phyloP scores from a whole-genome alignment of 2,888 invertebrate species.

The Tholera decimalis region DNA sequence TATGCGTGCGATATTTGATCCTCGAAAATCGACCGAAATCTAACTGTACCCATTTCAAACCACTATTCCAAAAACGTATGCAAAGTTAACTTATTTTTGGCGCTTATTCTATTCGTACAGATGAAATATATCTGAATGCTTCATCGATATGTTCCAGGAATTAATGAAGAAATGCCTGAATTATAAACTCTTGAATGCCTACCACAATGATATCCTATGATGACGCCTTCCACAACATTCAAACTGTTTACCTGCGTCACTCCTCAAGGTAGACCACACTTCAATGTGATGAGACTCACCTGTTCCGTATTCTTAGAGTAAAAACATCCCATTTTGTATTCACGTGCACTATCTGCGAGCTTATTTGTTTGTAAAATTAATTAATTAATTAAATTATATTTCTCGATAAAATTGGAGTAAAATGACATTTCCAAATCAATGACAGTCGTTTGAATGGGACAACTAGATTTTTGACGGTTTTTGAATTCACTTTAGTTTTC shows the following conservation, averaged over 20 bases:
- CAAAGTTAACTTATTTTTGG: too few relatives aligned
- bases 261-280: neutral
- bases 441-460: conserved; percentile 83
- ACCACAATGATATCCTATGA: neutral
- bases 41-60: neutral
- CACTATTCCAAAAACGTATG: too few relatives aligned
- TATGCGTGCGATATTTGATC: too few relatives aligned
- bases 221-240: neutral
- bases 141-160: neutral
- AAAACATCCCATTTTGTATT: conserved; percentile 84
- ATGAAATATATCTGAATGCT: neutral
- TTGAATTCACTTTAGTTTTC: conserved; percentile 68
- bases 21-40: too few relatives aligned
- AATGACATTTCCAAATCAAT: conserved; percentile 86
- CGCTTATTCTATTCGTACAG: neutral
- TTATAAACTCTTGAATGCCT: neutral
- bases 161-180: neutral
- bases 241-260: conserved; percentile 24
- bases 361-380: conserved; percentile 68
- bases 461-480: conserved; percentile 85
- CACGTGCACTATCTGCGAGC: conserved; percentile 63
- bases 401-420: conserved; percentile 80
- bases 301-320: conserved; percentile 78
- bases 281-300: conserved; percentile 68
- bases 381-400: conserved; percentile 75